Evolutionary conservation across 2,797 vertebrate species (phyloP).

Genomic region (Tolypeutes matacus): DNA sequence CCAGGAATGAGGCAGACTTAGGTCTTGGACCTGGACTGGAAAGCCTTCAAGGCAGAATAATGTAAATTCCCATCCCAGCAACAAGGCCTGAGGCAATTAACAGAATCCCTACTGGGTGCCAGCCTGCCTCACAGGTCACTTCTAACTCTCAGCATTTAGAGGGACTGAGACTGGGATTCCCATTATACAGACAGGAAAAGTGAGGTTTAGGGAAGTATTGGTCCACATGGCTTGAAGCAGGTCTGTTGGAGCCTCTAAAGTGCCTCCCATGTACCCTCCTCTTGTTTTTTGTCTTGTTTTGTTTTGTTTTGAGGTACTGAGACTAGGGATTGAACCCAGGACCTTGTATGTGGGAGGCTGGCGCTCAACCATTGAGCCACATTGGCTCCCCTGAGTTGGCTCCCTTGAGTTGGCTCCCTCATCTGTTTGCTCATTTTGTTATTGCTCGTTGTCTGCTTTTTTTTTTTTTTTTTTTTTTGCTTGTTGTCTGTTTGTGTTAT

Average conservation of each 20-base stretch:
- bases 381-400: too few species aligned
- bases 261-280: not conserved
- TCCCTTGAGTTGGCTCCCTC: too few species aligned
- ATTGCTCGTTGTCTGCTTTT: too few species aligned
- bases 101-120: not conserved
- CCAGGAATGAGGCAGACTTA: constrained; percentile 49
- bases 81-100: not conserved
- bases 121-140: rapidly evolving
- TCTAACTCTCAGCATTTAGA: not conserved
- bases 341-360: too few species aligned
- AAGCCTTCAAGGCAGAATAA: not conserved
- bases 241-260: not conserved
- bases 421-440: too few species aligned
- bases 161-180: not conserved
- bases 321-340: too few species aligned
- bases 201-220: not conserved
- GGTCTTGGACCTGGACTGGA: not conserved
- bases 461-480: too few species aligned
- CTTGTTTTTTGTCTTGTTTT: too few species aligned
- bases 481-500: too few species aligned
- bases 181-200: not conserved
- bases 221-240: too few species aligned
- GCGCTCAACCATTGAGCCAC: too few species aligned
- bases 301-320: too few species aligned
- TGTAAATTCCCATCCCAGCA: not conserved